A percentile compares a stretch with the other conserved stretches of the same genome.
These are phyloP conservation scores for Charanyca ferruginea DNA, from an alignment of 2,888 invertebrate species.

Conservation along the genomic window DNA sequence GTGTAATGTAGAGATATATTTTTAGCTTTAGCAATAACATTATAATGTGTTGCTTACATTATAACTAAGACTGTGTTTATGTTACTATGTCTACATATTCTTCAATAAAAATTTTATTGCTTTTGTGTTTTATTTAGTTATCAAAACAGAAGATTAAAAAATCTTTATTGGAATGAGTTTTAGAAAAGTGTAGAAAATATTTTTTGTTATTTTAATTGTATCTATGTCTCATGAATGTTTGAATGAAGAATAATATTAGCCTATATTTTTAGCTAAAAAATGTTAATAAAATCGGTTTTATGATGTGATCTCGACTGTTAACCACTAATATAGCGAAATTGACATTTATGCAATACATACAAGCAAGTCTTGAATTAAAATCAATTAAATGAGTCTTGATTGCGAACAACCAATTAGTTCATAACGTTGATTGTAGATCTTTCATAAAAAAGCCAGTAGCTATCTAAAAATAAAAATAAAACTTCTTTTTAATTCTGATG, in stretches of 20 bases:
- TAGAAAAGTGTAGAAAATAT: neutral
- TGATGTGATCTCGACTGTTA: constrained; percentile 12
- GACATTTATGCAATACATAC: constrained; percentile 49
- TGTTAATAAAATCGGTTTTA: constrained; percentile 25
- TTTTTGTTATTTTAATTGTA: neutral
- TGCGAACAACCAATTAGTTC: constrained; percentile 44
- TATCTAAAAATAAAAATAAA: constrained; percentile 21
- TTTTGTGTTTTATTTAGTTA: constrained; percentile 54
- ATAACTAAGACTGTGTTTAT: constrained; percentile 57
- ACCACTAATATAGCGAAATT: constrained; percentile 29
- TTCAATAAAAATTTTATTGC: constrained; percentile 40
- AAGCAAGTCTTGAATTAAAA: constrained; percentile 46
- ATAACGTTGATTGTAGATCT: constrained; percentile 24
- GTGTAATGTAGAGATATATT: constrained; percentile 36
- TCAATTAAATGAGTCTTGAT: constrained; percentile 40
- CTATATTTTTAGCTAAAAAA: constrained; percentile 7
- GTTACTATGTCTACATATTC: constrained; percentile 48
- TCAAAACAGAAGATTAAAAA: constrained; percentile 8
- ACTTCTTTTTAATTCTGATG: constrained; percentile 4
- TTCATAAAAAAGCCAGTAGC: constrained; percentile 40
- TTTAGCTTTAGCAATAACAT: constrained; percentile 47
- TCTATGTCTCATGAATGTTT: neutral
- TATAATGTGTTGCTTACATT: constrained; percentile 58
- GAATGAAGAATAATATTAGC: neutral
- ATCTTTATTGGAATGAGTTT: neutral